These are phyloP conservation scores for Pangasius sanitwongsei DNA, from an alignment of 2,797 vertebrate genomes.

Conservation along the genomic window DNA sequence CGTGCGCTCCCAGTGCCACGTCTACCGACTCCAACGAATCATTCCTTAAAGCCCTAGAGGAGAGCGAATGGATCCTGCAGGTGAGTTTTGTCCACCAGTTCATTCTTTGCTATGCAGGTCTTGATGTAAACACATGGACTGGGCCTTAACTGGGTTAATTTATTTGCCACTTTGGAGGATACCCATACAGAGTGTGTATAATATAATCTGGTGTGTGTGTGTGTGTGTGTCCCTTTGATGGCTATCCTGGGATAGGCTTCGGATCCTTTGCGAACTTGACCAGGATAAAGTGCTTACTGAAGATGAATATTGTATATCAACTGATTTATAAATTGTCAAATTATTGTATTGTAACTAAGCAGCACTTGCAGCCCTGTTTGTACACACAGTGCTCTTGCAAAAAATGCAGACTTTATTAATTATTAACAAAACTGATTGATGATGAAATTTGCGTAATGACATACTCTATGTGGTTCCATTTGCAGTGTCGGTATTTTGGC, in stretches of 20 bases:
- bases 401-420: background rate
- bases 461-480: background rate
- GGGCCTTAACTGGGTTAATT: background rate
- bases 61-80: constrained; percentile 97
- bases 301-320: background rate
- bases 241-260: background rate
- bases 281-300: background rate
- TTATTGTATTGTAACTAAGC: background rate
- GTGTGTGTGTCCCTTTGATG: background rate
- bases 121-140: background rate
- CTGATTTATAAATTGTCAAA: background rate
- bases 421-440: background rate
- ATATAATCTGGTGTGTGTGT: background rate
- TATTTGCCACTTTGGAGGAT: background rate
- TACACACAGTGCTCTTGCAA: no score
- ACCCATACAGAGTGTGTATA: background rate
- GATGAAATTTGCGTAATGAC: background rate
- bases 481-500: background rate
- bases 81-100: constrained; percentile 66
- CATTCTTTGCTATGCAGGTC: background rate
- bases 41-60: constrained; percentile 91
- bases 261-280: background rate
- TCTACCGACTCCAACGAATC: constrained; percentile 85
- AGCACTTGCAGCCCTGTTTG: background rate
- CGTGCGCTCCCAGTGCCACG: constrained; percentile 88